Evolutionary conservation across 2,113 vertebrate genomes (phyloP), one percentile per base, ranked within the genome.

Genomic region (Heterotilapia buettikoferi): DNA sequence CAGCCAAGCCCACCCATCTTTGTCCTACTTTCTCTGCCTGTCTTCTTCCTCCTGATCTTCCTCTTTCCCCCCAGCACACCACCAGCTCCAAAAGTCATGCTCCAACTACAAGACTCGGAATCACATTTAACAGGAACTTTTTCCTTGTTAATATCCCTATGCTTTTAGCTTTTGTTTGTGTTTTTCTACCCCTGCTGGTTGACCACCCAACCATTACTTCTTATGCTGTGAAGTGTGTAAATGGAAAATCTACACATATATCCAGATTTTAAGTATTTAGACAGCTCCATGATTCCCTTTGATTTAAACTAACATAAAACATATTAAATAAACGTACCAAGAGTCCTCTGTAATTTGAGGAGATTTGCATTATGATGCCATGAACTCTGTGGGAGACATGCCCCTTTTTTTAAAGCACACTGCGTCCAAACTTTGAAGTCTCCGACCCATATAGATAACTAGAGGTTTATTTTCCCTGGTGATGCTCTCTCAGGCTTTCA

Each of bases 21-120:
- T 95, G 96, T 93, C 95, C 94, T 95, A 95, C 93, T 94, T 96
- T 94, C 90, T 45, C 84, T 61, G 56, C 80, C 90, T 71, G 56
- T 84, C 24, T 76, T 50, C 29, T 79, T 86, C 71, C 56, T 71
- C 38, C 76, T 83, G 43, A 57, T 90, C 68, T 83, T 80, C 78
- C 31, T 84, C 38, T 83, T 83, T 83, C 73, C 57, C 45, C 33
- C 9, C 11, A 71, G 33, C 61, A 89, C 71, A 59, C 63, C 78
- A 83, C 66, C 83, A n/a, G 33, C 56, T 86, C 68, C 82, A 84
- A 76, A 89, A 91, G 89, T 89, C 87, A 91, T 52, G 73, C 86
- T 85, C 45, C 31, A 53, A 83, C 81, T 66, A 63, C 88, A 71
- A 91, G 84, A 91, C 79, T 79, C 47, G 40, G 85, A 92, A 89